Conservation (phyloP, 2,888 invertebrate species). For the Himalopsyche anomala region DNA sequence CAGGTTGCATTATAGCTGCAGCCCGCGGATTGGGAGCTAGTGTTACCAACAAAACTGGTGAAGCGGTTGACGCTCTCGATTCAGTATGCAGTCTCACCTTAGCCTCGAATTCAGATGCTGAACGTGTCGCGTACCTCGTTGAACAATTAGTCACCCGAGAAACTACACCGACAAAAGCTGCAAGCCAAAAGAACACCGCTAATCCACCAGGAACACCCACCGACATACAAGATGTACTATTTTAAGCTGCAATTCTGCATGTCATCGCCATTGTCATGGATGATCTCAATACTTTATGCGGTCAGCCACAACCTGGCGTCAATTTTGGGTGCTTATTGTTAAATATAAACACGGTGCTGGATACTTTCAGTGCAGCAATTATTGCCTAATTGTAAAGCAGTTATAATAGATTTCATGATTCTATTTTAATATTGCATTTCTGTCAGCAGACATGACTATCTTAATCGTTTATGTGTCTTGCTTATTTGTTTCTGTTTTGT, state of each 20-base stretch:
- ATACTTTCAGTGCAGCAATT: no score
- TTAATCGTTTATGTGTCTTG: no score
- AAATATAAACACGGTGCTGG: no score
- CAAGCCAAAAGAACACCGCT: constrained; percentile 67
- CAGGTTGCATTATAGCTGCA: constrained; percentile 83
- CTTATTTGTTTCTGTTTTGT: no score
- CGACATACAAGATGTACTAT: constrained; percentile 80
- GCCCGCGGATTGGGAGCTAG: constrained; percentile 79
- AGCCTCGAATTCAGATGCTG: constrained; percentile 75
- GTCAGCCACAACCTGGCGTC: not conserved
- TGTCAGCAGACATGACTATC: no score
- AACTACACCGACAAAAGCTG: constrained; percentile 74
- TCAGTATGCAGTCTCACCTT: constrained; percentile 74
- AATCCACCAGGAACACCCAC: constrained; percentile 79
- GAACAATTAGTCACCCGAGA: constrained; percentile 79
- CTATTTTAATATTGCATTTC: no score
- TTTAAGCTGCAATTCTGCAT: constrained; percentile 70
- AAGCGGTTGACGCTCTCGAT: constrained; percentile 61
- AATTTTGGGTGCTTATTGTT: not conserved
- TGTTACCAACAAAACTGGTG: constrained; percentile 42
- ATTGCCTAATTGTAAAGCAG: no score
- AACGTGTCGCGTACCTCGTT: constrained; percentile 77
- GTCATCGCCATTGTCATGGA: not conserved
- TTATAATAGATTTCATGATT: no score
- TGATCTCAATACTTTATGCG: constrained; percentile 12